phyloP scores from a whole-genome alignment of 2,113 vertebrate species.

The Xenopus borealis region DNA sequence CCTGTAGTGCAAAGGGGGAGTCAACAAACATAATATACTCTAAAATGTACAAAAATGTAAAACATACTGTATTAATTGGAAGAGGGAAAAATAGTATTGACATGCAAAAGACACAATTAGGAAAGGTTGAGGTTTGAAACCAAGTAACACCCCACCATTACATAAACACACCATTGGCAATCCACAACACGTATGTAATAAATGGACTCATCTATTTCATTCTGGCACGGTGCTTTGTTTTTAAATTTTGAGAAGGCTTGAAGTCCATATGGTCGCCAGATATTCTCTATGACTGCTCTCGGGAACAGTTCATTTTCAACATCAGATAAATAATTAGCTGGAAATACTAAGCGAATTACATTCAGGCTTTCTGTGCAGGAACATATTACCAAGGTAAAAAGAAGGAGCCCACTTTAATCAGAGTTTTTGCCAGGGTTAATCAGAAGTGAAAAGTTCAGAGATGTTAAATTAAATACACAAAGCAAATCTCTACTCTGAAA shows the following conservation, averaged over 20 bases:
- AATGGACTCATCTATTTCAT: conserved; percentile 36
- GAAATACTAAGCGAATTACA: conserved; percentile 22
- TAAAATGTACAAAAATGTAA: too few species aligned
- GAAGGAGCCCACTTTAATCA: not conserved
- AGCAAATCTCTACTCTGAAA: too few species aligned
- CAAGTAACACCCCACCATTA: not conserved
- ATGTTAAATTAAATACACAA: not conserved
- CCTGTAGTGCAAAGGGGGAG: too few species aligned
- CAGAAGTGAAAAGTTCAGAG: conserved; percentile 15
- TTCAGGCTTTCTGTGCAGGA: conserved; percentile 11
- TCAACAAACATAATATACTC: too few species aligned
- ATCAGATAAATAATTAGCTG: conserved; percentile 31
- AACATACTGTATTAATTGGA: too few species aligned
- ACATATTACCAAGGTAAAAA: not conserved
- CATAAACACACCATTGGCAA: conserved; percentile 33
- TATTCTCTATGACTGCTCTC: conserved; percentile 17
- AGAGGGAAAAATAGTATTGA: too few species aligned
- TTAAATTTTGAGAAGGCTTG: conserved; percentile 52
- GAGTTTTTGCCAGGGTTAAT: not conserved
- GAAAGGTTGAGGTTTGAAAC: not conserved
- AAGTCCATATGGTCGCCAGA: conserved; percentile 60
- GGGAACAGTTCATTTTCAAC: conserved; percentile 16
- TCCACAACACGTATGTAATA: conserved; percentile 51
- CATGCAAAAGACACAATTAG: not conserved
- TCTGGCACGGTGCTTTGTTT: conserved; percentile 51